Evolutionary conservation across 2,113 vertebrate genomes (phyloP).

Genomic region (Mugil cephalus): DNA sequence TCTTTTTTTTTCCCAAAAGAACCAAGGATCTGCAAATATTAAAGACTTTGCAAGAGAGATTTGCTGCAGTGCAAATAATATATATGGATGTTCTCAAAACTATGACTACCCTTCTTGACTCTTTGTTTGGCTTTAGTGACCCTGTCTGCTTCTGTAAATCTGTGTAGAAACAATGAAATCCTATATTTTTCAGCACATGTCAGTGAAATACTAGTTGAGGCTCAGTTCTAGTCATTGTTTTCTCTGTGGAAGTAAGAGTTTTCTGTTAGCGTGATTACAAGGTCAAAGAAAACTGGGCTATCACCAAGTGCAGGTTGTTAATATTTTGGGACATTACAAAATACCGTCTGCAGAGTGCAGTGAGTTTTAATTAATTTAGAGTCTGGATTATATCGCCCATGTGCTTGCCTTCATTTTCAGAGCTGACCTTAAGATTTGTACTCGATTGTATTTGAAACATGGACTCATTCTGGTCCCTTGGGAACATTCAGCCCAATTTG

Average conservation of each 20-base stretch:
- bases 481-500: not conserved
- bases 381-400: not conserved
- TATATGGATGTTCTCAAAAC: conserved; percentile 42
- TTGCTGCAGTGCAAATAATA: conserved; percentile 45
- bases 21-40: conserved; percentile 54
- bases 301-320: too few species aligned
- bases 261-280: conserved; percentile 3
- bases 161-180: conserved; percentile 1
- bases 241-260: not conserved
- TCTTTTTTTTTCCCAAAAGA: conserved; percentile 50
- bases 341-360: not conserved
- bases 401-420: not conserved
- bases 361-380: not conserved
- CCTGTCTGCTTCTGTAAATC: conserved; percentile 14
- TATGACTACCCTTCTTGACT: conserved; percentile 33
- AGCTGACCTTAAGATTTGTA: not conserved
- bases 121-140: conserved; percentile 35
- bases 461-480: not conserved
- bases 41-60: conserved; percentile 53
- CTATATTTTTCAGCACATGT: not conserved
- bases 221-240: not conserved
- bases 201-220: conserved; percentile 1
- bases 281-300: conserved; percentile 14
- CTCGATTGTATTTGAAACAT: not conserved
- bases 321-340: not conserved